phyloP scores from a whole-genome alignment of 2,888 invertebrate genomes.

The Cryptophagus acutangulus region DNA sequence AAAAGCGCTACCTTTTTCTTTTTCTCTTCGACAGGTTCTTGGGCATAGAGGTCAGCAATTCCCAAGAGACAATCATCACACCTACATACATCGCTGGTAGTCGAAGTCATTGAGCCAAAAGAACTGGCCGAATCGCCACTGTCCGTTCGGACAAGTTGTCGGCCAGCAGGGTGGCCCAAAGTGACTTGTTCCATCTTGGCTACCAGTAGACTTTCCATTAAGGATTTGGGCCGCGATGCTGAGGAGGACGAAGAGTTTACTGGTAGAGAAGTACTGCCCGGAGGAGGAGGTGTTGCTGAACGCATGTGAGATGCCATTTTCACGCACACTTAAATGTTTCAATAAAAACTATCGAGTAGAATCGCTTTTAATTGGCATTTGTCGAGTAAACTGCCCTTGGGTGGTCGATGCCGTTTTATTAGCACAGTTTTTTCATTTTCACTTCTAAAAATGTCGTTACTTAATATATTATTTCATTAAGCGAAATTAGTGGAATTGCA shows the following conservation, averaged over 20 bases:
- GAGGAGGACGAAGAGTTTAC: conserved; percentile 15
- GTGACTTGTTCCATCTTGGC: conserved; percentile 76
- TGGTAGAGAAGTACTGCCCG: conserved; percentile 17
- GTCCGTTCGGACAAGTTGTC: conserved; percentile 63
- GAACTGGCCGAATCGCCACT: conserved; percentile 74
- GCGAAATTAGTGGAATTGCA: too few relatives aligned
- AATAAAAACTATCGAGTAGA: too few relatives aligned
- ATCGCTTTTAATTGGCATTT: too few relatives aligned
- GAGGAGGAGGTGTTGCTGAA: conserved; percentile 52
- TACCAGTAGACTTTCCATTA: conserved; percentile 76
- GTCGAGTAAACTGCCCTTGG: too few relatives aligned
- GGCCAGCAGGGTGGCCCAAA: conserved; percentile 43
- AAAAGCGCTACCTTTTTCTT: conserved; percentile 68
- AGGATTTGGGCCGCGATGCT: conserved; percentile 57
- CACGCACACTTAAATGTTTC: background rate
- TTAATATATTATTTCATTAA: too few relatives aligned
- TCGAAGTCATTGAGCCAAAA: conserved; percentile 62
- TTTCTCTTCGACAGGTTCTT: conserved; percentile 43
- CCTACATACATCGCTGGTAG: conserved; percentile 69
- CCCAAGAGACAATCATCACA: conserved; percentile 81
- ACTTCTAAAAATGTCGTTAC: too few relatives aligned
- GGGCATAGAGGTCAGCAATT: conserved; percentile 70
- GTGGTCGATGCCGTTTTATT: too few relatives aligned
- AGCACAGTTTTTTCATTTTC: too few relatives aligned
- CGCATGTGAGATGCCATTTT: conserved; percentile 54